These are phyloP conservation scores for Zoanthus gigantus DNA, from an alignment of 92 coral and sea anemone genomes.

Conservation along the genomic window DNA sequence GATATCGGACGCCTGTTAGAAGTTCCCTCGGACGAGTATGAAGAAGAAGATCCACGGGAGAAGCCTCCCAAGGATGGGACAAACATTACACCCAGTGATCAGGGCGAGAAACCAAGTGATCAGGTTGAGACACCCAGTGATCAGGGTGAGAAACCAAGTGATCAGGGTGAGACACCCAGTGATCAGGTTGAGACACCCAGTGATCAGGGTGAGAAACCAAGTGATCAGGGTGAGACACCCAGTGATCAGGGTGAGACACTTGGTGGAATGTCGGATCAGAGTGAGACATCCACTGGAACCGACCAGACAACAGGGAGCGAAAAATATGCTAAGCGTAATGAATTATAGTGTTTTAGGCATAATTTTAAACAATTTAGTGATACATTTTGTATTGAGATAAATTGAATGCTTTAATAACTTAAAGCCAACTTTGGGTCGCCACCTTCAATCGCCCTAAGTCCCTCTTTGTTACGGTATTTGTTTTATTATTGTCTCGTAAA, in stretches of 20 bases:
- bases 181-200: constrained; percentile 23
- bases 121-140: constrained; percentile 29
- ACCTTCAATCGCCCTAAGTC: no score
- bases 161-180: not conserved
- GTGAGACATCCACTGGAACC: not conserved
- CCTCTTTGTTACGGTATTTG: no score
- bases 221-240: constrained; percentile 23
- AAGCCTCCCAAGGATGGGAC: not conserved
- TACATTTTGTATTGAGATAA: no score
- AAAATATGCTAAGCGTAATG: not conserved
- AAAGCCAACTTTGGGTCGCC: no score
- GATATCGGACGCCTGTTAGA: constrained; percentile 65
- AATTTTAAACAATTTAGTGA: not conserved
- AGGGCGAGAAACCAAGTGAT: not conserved
- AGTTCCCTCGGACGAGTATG: constrained; percentile 38
- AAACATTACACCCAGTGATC: not conserved
- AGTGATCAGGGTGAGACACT: not conserved
- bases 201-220: constrained; percentile 12
- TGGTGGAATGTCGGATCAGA: not conserved
- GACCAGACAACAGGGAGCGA: not conserved
- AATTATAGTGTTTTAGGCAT: not conserved
- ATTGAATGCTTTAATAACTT: no score
- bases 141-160: not conserved
- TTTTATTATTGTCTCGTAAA: no score
- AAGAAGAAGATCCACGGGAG: constrained; percentile 54